phyloP scores from a whole-genome alignment of 2,888 invertebrate species.

The Dioctria linearis region DNA sequence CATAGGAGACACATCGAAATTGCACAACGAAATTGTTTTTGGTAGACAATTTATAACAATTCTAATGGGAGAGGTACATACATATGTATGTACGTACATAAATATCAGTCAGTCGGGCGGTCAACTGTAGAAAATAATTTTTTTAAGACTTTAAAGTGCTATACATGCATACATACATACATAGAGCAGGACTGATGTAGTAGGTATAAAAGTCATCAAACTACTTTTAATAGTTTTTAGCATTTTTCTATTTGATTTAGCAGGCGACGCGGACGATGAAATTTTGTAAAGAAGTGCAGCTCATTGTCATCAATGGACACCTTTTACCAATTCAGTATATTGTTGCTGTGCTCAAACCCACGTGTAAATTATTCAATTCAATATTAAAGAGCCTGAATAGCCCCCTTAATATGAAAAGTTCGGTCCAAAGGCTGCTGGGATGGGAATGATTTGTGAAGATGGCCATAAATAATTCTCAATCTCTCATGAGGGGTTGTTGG shows the following conservation, averaged over 20 bases:
- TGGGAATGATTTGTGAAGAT: slow-evolving; percentile 58
- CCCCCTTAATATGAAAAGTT: slow-evolving; percentile 32
- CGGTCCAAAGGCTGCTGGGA: slow-evolving; percentile 36
- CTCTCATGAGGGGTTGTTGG: slow-evolving; percentile 29
- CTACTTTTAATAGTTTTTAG: neutral
- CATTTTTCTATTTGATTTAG: neutral
- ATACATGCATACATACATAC: no score
- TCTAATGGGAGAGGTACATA: neutral
- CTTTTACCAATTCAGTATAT: slow-evolving; percentile 5
- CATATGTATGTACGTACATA: no score
- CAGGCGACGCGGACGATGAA: neutral
- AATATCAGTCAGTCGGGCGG: neutral
- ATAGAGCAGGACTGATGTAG: no score
- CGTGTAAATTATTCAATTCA: slow-evolving; percentile 39
- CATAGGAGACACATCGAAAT: slow-evolving; percentile 43
- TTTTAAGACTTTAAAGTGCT: neutral
- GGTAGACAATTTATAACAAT: slow-evolving; percentile 24
- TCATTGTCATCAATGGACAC: slow-evolving; percentile 13
- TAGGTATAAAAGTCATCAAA: no score
- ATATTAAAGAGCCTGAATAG: neutral
- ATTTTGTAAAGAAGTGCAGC: slow-evolving; percentile 3
- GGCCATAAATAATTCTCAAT: slow-evolving; percentile 54
- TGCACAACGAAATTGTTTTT: slow-evolving; percentile 24
- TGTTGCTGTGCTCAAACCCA: neutral
- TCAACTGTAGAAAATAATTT: neutral